A percentile compares a stretch with the other conserved stretches of the same genome.
These are phyloP conservation scores for Vanessa atalanta DNA, from an alignment of 1,140 invertebrate genomes.

Conservation along the genomic window DNA sequence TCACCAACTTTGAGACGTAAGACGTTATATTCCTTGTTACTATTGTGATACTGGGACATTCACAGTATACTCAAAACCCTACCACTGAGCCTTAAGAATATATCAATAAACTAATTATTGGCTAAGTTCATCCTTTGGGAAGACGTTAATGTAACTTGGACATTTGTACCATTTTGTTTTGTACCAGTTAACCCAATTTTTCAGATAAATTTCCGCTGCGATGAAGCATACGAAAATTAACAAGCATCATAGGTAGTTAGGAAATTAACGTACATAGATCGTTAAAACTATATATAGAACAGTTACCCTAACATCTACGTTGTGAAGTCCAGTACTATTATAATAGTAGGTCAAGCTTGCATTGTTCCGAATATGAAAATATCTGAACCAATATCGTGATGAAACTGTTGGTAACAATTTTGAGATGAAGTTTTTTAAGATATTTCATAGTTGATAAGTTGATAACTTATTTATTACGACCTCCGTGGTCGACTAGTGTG, in stretches of 20 bases:
- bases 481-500: too few relatives aligned
- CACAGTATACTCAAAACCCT: too few relatives aligned
- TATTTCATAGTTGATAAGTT: too few relatives aligned
- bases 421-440: too few relatives aligned
- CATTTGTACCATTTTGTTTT: slow-evolving; percentile 9
- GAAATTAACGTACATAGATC: slow-evolving; percentile 15
- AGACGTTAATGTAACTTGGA: slow-evolving; percentile 5
- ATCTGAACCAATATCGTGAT: background rate
- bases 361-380: background rate
- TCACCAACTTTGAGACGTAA: too few relatives aligned
- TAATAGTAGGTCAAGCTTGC: background rate
- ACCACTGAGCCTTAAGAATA: too few relatives aligned
- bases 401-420: too few relatives aligned
- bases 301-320: slow-evolving; percentile 8
- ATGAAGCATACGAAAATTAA: slow-evolving; percentile 14
- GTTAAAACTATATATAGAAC: slow-evolving; percentile 23
- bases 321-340: background rate
- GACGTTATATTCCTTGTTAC: too few relatives aligned
- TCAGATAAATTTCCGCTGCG: slow-evolving; percentile 14
- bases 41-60: too few relatives aligned
- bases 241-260: slow-evolving; percentile 1
- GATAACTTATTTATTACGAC: too few relatives aligned
- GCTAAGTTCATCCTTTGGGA: background rate
- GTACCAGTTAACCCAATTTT: background rate
- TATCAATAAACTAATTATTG: background rate